These are phyloP conservation scores for Athalia rosae DNA, from an alignment of 2,888 invertebrate genomes.

Conservation along the genomic window DNA sequence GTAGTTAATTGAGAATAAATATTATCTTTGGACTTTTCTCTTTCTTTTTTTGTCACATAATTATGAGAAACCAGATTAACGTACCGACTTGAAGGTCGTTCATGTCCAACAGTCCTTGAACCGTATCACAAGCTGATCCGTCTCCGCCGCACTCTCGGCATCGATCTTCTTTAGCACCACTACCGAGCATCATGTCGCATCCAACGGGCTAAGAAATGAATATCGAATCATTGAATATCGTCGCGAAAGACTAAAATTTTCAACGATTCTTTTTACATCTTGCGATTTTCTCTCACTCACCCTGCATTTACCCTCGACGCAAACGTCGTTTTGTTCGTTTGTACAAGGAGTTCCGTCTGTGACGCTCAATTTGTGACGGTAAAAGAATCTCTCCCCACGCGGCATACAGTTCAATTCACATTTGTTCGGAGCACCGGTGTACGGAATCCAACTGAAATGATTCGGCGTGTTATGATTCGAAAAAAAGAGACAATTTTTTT, in stretches of 20 bases:
- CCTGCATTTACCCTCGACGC: conserved; percentile 95
- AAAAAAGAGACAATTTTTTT: not conserved
- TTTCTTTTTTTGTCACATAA: not conserved
- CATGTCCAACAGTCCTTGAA: conserved; percentile 82
- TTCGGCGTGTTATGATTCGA: not conserved
- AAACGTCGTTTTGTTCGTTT: conserved; percentile 90
- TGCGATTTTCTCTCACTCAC: conserved; percentile 75
- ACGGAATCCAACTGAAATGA: conserved; percentile 87
- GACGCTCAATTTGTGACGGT: conserved; percentile 87
- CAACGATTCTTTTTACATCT: not conserved
- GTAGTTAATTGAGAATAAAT: conserved; percentile 36
- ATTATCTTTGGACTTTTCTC: not conserved
- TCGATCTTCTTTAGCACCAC: conserved; percentile 88
- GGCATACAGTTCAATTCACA: conserved; percentile 98
- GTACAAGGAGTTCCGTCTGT: conserved; percentile 90
- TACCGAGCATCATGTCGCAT: conserved; percentile 96
- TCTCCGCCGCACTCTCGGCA: conserved; percentile 96
- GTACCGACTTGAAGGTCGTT: conserved; percentile 85
- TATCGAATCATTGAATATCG: not conserved
- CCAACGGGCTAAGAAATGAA: conserved; percentile 83
- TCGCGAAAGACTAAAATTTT: not conserved
- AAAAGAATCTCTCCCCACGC: conserved; percentile 92
- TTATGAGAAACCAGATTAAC: conserved; percentile 51
- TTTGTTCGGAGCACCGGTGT: conserved; percentile 89
- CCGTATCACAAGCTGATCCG: conserved; percentile 89